Base-by-base conservation (phyloP, 2,797 vertebrate species). In the Xenops minutus region DNA sequence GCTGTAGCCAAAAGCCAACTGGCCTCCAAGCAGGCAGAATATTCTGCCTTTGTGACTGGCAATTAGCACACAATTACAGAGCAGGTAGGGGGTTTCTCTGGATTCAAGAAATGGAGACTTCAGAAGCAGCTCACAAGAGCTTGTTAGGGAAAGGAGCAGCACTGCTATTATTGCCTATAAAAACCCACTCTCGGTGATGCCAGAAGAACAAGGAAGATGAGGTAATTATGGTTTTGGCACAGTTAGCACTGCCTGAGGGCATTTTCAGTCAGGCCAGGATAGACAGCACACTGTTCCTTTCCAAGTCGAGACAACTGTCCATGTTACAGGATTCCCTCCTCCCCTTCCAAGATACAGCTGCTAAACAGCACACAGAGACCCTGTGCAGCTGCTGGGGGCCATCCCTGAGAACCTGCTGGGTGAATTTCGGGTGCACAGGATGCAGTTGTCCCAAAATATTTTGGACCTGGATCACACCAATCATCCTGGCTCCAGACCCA, bases 211-310 rank as follows among this genome's bases (percentile, higher is more conserved):
- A 78, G 79, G 68, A 76, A 79, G 85, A 79, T 1, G 10, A 87
- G 44, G 61, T 78, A 95, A 92, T 90, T 85, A 88, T 62, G 71
- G 76, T 87, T 95, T 93, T 85, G 93, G 96, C 93, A 95, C 39
- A 5, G n/a, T 61, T 64, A 77, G 74, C 61, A 37, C 52, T 80
- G 61, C 43, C 61, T 87, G 92, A 86, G 52, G 77, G 83, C 51
- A 72, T 92, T 91, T 85, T 67, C 68, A 92, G 59, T 24, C 56
- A 66, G 81, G 58, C 56, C 82, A 61, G 66, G 52, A 90, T 85
- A 89, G 64, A 61, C 39, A 76, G 64, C 0, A 3, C 12, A 32
- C 51, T 81, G 62, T 55, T 95, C 73, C 68, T 76, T 87, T 76
- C 55, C 59, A 51, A 93, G 66, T 75, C 22, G 75, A 88, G 88